Base-by-base conservation (phyloP, 2,888 invertebrate genomes). In the Athalia rosae region DNA sequence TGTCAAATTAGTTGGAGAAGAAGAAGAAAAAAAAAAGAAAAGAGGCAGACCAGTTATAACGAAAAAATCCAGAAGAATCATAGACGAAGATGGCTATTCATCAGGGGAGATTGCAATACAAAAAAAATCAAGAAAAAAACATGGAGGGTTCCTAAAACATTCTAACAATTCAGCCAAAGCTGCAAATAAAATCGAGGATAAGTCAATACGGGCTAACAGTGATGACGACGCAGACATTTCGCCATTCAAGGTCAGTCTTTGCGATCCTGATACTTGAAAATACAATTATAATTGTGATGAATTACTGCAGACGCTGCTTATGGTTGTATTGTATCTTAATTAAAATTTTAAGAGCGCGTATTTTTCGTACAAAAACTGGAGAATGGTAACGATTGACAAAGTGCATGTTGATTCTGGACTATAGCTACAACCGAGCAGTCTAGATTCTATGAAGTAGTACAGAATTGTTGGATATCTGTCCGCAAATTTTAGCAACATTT, bases 1-100 rank as follows among this genome's bases (percentile, higher is more conserved):
- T 79, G 92, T 92, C 53, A 92, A 92, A 83, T 81, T 86, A 89
- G 86, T 87, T 4, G 82, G 82, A 4, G 91, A 90, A 8, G 90
- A 90, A 15, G 88, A 90, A 13, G 87, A 89, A 8, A 85, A 90
- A 0, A 86, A 90, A 50, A 90, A 91, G 79, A 90, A 90, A 79
- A 87, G 90, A 47, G 86, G 87, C 0, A 84, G 88, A 45, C 87
- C 87, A n/a, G 85, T 88, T 8, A 86, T 87, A 58, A 84, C 84
- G 2, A 88, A 87, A 80, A 85, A 84, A 76, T 84, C 85, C 4
- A 85, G 82, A 41, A 86, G 83, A 79, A 73, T 86, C 13, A 91
- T 94, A 85, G 93, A 93, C 80, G 92, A 92, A 80, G 93, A 93
- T 81, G 91, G 91, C 79, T 93, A 93, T 84, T 91, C 91, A 41